These are phyloP conservation scores for Lepetodrilus schrolli DNA, from an alignment of 2,888 invertebrate species.

Conservation along the genomic window DNA sequence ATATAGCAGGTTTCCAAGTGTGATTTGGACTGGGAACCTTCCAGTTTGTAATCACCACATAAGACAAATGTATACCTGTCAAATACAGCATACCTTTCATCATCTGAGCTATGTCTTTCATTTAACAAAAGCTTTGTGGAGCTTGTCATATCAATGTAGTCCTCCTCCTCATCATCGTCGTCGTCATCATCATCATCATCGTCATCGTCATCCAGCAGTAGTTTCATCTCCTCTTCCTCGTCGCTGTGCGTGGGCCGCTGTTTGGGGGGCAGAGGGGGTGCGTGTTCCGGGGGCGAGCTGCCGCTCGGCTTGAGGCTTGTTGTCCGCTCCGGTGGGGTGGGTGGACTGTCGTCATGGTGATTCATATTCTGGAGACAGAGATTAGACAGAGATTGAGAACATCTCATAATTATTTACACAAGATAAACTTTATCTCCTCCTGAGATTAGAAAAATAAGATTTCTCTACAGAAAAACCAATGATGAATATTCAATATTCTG, in stretches of 20 bases:
- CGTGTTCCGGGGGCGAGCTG: slow-evolving; percentile 27
- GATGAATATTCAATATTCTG: no score
- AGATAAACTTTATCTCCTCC: no score
- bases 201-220: slow-evolving; percentile 37
- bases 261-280: slow-evolving; percentile 41
- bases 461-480: no score
- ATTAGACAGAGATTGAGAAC: neutral
- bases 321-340: slow-evolving; percentile 46
- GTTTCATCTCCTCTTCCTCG: slow-evolving; percentile 31
- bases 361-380: neutral
- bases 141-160: neutral
- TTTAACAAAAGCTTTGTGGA: neutral
- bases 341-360: slow-evolving; percentile 41
- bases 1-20: no score
- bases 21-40: no score
- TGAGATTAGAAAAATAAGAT: no score
- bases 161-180: slow-evolving; percentile 25
- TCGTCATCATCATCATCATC: slow-evolving; percentile 29
- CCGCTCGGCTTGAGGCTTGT: slow-evolving; percentile 14
- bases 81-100: no score
- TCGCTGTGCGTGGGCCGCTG: slow-evolving; percentile 16
- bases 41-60: no score
- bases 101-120: no score
- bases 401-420: no score
- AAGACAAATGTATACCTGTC: no score